A percentile compares a stretch with the other conserved stretches of the same genome.
phyloP scores from a whole-genome alignment of 2,888 invertebrate species.

The Lasioglossum oenotherae region DNA sequence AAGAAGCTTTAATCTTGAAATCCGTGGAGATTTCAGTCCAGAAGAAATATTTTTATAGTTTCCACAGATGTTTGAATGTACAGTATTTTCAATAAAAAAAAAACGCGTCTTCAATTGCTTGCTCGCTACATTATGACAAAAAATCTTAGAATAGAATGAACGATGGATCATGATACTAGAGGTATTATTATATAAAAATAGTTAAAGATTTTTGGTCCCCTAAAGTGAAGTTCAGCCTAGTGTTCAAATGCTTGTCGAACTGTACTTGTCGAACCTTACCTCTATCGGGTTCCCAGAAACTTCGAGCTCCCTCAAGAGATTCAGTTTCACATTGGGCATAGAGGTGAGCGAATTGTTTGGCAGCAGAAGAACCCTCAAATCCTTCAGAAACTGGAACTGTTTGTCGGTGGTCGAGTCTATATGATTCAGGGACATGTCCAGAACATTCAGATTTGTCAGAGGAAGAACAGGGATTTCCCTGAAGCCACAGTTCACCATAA shows the following conservation, averaged over 20 bases:
- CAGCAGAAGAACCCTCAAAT: slow-evolving; percentile 90
- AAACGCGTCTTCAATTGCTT: background rate
- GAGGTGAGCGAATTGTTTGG: slow-evolving; percentile 91
- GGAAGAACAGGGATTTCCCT: slow-evolving; percentile 91
- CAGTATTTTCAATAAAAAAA: too few relatives aligned
- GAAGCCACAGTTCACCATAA: slow-evolving; percentile 91
- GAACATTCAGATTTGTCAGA: slow-evolving; percentile 90
- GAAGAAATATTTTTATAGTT: too few relatives aligned
- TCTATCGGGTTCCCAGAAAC: slow-evolving; percentile 93
- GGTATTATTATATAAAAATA: too few relatives aligned
- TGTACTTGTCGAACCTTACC: slow-evolving; percentile 77
- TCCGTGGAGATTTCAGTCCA: too few relatives aligned
- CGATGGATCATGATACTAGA: too few relatives aligned
- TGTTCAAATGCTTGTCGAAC: too few relatives aligned
- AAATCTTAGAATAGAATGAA: too few relatives aligned
- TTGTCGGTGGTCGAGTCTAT: slow-evolving; percentile 89
- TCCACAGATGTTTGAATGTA: background rate
- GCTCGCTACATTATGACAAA: too few relatives aligned
- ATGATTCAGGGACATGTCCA: slow-evolving; percentile 92
- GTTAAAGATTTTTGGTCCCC: too few relatives aligned
- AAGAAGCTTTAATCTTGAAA: background rate
- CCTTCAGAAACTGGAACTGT: slow-evolving; percentile 89
- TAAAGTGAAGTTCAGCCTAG: too few relatives aligned
- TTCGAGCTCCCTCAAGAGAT: slow-evolving; percentile 90
- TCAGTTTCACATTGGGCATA: slow-evolving; percentile 90